These are phyloP conservation scores for Aramus guarauna DNA, from an alignment of 2,113 vertebrate species.

Conservation along the genomic window DNA sequence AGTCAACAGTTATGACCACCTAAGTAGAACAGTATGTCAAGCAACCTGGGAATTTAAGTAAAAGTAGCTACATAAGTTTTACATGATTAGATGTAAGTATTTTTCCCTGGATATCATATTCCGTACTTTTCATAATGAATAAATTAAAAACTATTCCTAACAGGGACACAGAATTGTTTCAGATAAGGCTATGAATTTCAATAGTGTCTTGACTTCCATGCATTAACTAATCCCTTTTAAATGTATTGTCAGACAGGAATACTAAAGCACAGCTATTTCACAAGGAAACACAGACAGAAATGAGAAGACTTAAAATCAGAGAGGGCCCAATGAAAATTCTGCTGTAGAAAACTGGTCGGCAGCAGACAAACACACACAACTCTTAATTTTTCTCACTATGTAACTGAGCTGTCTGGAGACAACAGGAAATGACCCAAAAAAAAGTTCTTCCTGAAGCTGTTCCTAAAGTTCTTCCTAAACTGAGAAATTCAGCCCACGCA, in stretches of 20 bases:
- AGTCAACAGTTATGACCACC: neutral
- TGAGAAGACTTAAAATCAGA: neutral
- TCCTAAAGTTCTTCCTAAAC: neutral
- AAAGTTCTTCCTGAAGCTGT: constrained; percentile 14
- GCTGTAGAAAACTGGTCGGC: neutral
- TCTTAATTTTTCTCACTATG: neutral
- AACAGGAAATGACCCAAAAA: neutral
- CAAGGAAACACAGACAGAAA: neutral
- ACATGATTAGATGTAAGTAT: neutral
- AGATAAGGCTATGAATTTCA: neutral
- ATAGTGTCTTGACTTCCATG: neutral
- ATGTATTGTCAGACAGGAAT: neutral
- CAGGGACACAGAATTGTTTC: neutral
- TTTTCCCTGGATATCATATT: neutral
- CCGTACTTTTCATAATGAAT: neutral
- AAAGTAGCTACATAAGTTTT: neutral
- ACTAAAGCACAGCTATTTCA: neutral
- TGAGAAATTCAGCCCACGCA: neutral
- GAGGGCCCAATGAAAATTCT: neutral
- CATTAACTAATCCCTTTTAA: neutral
- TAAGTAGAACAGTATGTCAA: neutral
- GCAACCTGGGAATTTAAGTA: neutral
- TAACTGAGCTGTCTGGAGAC: constrained; percentile 9
- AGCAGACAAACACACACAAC: neutral
- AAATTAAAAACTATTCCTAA: neutral